Base-by-base conservation (phyloP, 30 jellyfish, hydroid and myxozoan species). In the Mastigias papua region DNA sequence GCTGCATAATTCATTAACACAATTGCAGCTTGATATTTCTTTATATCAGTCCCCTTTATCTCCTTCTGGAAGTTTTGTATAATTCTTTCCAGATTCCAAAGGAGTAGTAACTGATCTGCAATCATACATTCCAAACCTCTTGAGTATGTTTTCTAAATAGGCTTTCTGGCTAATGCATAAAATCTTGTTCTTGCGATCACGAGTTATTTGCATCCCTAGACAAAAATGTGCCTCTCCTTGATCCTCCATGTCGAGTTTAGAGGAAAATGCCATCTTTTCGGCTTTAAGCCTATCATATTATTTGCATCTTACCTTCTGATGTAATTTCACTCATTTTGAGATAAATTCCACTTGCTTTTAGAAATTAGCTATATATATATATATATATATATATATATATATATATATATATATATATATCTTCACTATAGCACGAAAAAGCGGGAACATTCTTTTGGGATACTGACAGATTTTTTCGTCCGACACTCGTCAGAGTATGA, bases 31-130 rank as follows among this genome's bases (percentile, higher is more conserved):
- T 87, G 96, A 37, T 87, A 76, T 20, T 87, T 87, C 76, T 58
- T 50, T 54, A 33, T 33, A 31, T 78, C 33, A 11, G 51, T n/a
- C 96, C 25, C 80, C 10, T 3, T 74, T 37, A n/a, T 86, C 90
- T 60, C 86, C 90, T 15, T 86, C 96, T 17, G 63, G 26, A 32
- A 62, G 17, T 65, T 48, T 77, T 51, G 65, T 91, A 60, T 60
- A 87, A 72, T 42, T 87, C 77, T 67, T 87, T 8, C 91, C 91
- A 17, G 79, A 70, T 78, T 76, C 96, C 63, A 87, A n/a, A 10
- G 92, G 96, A 7, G 96, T 87, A 9, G 92, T 42, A 10, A 86
- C 95, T 30, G 95, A 84, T 48, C 73, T 86, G 81, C 84, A 86
- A 16, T 86, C 69, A 46, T 15, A 50, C 89, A 86, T 73, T 19